Conservation (phyloP, 2,888 invertebrate species). For the Furcula furcula region DNA sequence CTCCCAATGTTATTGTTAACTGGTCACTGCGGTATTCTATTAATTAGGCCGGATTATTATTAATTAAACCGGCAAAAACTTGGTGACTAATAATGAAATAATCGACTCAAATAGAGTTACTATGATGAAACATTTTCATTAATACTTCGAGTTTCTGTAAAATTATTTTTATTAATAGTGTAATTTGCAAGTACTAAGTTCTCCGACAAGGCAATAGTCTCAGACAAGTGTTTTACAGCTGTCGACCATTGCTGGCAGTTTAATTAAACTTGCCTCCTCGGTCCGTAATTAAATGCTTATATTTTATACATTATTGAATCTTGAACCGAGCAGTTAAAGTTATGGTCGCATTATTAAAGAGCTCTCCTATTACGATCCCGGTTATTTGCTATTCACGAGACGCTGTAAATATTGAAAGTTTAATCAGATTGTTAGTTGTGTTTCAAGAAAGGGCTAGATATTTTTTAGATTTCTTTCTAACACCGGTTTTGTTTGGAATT, state of each 20-base stretch:
- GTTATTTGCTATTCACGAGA: slow-evolving; percentile 8
- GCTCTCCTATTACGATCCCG: background rate
- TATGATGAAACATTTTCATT: background rate
- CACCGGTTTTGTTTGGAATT: no score
- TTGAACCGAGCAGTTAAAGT: slow-evolving; percentile 7
- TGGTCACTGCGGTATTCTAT: no score
- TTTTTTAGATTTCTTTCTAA: no score
- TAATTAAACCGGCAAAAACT: no score
- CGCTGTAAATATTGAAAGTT: slow-evolving; percentile 2
- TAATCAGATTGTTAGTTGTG: slow-evolving; percentile 1
- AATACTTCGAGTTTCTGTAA: background rate
- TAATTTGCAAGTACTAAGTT: slow-evolving; percentile 7
- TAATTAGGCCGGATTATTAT: no score
- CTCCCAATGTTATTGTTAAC: no score
- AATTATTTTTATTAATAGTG: background rate
- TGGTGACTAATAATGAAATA: no score
- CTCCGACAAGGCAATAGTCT: slow-evolving; percentile 2
- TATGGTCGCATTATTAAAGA: slow-evolving; percentile 2
- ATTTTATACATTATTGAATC: slow-evolving; percentile 25
- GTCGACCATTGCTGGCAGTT: slow-evolving; percentile 24
- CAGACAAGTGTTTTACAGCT: slow-evolving; percentile 35
- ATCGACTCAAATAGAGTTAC: no score
- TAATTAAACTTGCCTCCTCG: slow-evolving; percentile 29
- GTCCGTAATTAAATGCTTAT: slow-evolving; percentile 30
- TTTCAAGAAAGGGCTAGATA: background rate